Base-by-base conservation (phyloP, 2,797 vertebrate genomes). In the Chromis chromis region DNA sequence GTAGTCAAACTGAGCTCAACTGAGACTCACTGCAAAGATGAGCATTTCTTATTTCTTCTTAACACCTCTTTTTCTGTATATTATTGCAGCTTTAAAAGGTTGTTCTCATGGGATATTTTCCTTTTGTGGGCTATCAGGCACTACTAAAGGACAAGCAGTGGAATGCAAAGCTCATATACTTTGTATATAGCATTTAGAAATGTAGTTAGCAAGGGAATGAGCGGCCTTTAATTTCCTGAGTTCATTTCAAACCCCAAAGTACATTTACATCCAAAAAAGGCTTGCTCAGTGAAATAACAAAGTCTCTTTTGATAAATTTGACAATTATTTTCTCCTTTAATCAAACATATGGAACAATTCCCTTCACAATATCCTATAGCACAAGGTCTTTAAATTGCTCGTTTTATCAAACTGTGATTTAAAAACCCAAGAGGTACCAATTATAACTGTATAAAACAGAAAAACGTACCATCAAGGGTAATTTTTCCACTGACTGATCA, bases 21-120 rank as follows among this genome's bases (percentile, higher is more conserved):
- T n/a, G 31, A 69, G 55, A 67, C 49, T 65, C 16, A 1, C 36
- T 64, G 40, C 27, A 54, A 50, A 55, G 28, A 65, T 36, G 33
- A 36, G 11, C 33, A 36, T 36, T 36, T 36, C 33, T 36, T 11
- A 11, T 36, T 36, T 36, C 11, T 36, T 36, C 33, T 12, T 9
- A 31, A 8, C 31, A 31, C 31, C 31, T 36, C 33, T 11, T 36
- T 11, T 36, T 39, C 2, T 25, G 68, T 22, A 64, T 13, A 17
- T 81, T 61, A 65, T 17, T 39, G 25, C 13, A 33, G 21, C 40
- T 73, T 86, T 36, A 52, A 81, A 62, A 24, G 27, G 13, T n/a
- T 44, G 12, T 49, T 57, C 8, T 49, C 54, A 40, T 54, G 12
- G 42, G n/a, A 64, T 64, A 25, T 2, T 49, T n/a, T 68, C 4